Conservation (phyloP, 2,888 invertebrate species). For the Lycophotia porphyrea region DNA sequence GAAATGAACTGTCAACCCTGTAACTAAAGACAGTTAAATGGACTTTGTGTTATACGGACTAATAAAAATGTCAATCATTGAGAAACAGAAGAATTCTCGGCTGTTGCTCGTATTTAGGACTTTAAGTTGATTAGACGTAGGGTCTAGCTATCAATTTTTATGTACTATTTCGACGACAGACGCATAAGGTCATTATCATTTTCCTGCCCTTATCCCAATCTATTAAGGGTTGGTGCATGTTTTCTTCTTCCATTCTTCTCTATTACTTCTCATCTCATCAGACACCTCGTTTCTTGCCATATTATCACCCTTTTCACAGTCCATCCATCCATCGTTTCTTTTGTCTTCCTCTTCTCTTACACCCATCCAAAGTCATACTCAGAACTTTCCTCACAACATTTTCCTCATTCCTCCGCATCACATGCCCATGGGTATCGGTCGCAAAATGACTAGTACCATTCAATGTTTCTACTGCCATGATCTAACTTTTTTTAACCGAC, state of each 20-base stretch:
- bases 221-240: background rate
- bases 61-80: slow-evolving; percentile 28
- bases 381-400: background rate
- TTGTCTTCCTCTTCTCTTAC: background rate
- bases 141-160: background rate
- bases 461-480: background rate
- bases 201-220: background rate
- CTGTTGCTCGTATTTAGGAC: slow-evolving; percentile 1
- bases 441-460: background rate
- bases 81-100: slow-evolving; percentile 2
- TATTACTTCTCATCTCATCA: background rate
- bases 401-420: background rate
- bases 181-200: background rate
- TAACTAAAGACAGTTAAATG: slow-evolving; percentile 8
- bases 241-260: background rate
- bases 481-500: background rate
- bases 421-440: background rate
- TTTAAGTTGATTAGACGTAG: background rate
- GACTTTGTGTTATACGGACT: background rate
- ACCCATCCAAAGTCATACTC: background rate
- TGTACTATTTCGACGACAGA: background rate
- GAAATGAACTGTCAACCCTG: slow-evolving; percentile 25
- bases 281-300: background rate
- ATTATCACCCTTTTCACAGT: background rate
- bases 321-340: background rate